Evolutionary conservation across 2,113 vertebrate species (phyloP), one percentile per base, ranked within the genome.

Genomic region (Erpornis zantholeuca): DNA sequence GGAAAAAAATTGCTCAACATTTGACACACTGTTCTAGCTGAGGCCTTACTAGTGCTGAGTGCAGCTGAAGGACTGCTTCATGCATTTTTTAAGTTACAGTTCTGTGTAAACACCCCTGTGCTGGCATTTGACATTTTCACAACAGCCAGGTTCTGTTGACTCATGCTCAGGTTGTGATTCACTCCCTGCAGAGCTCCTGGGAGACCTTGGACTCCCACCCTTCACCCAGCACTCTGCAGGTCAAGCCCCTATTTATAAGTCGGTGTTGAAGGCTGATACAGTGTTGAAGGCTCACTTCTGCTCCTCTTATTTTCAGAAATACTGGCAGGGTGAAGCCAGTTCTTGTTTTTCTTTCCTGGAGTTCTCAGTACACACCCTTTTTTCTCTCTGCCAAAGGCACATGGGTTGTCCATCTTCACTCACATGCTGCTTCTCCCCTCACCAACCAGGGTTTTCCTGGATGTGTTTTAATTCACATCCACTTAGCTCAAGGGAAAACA

Each of bases 121-220:
- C 38, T 86, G 92, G 77, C 90, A 88, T 86, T 88, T 61, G 57
- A 80, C 85, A 54, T 95, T 88, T 76, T 77, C 71, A 80, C 68
- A 83, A 25, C 63, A 77, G 71, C 64, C 90, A 83, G 65, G 53
- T 94, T 73, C 61, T 88, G 79, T 65, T 95, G 82, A 90, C 65
- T 90, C 69, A 59, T 15, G 64, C 42, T 86, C 29, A 33, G 54
- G 66, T 65, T 91, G 85, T 90, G 84, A 93, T 82, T 92, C 82
- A 77, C 49, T 76, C 92, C 59, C 57, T 64, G 66, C 63, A 90
- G 61, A 79, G 59, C 49, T 53, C 65, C 82, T 81, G 47, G 0
- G 4, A 79, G 84, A 89, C 66, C 61, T 8, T 49, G 31, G 57
- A 76, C 72, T 35, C 35, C 38, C 50, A 91, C 54, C 50, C 59